Base-by-base conservation (phyloP, 2,113 vertebrate species). In the Pedionomus torquatus region DNA sequence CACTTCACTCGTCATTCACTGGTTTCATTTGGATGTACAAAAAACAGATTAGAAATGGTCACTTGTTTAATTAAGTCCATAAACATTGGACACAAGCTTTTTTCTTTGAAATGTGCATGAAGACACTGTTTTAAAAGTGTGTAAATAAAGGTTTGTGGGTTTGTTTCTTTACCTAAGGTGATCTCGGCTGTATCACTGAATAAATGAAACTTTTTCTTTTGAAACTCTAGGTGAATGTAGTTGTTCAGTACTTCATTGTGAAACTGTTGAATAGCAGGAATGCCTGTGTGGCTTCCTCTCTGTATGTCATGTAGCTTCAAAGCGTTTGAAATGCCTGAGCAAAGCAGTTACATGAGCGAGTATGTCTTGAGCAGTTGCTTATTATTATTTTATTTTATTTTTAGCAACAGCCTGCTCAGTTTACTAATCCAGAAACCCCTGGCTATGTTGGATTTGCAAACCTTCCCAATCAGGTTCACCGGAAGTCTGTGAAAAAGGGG, bases 381-480 rank as follows among this genome's bases (percentile, higher is more conserved):
- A 68, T 76, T 66, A 9, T 43, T 70, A 6, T 33, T 78, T 65
- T 70, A 31, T 65, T 95, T 65, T n/a, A 4, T 11, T 76, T 93
- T 82, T 90, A 98, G 98, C 98, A 97, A 97, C 98, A 99, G 85
- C 98, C 99, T 96, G 97, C 99, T 63, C 99, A 99, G 69, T 99
- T 99, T 96, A 98, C 98, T 94, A 99, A 99, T 95, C 99, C 99
- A 52, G 99, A 99, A 98, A 99, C 99, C 35, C 99, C 99, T 14
- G 99, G 99, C 52, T 99, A 99, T 80, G 99, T 99, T 88, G 99
- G 99, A 86, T 99, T 99, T 87, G 99, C 99, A 86, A 99, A 99
- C 93, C 98, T 99, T 89, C 99, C 99, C 39, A 99, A 99, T 94
- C 99, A 99, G 97, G 99, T 99, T 96, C 99, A 99, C 91, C 99